Evolutionary conservation across 1,140 invertebrate genomes (phyloP), one percentile per base, ranked within the genome.

Genomic region (Stegodyphus dumicola): DNA sequence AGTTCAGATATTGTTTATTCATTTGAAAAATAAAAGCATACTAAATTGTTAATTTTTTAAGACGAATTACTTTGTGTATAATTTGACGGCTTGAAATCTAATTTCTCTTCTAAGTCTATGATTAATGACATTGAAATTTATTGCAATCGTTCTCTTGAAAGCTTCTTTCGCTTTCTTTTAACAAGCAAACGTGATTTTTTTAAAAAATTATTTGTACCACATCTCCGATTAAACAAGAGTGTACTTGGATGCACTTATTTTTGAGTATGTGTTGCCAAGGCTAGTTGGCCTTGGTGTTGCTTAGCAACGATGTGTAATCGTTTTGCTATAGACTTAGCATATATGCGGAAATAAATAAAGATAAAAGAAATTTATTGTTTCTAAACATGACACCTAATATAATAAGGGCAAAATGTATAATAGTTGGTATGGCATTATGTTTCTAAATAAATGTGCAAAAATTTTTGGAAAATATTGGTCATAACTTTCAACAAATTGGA

Each of bases 321-420:
- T 60, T 33, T 33, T 10, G 15, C 56, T 2, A 5, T 60, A 2
- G 56, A 60, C 9, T 5, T 9, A 9, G 5, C 9, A 60, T 60
- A 15, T 60, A 15, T 60, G 56, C 2, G 1, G 1, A 60, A 60
- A 9, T 9, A 60, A 10, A 48, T 6, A 33, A 60, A 6, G 33
- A 49, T 74, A 33, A 33, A 33, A 1, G 33, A 33, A 33, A 1
- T 33, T 33, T 33, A 33, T 33, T 33, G 3, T 33, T 33, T 33
- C 33, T 33, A 33, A 33, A 33, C n/a, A 76, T 7, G 13, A 75
- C 75, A 56, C 86, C 87, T n/a, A 87, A 86, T 33, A 71, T 87
- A 64, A 73, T 87, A 52, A 66, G 87, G 18, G 65, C 85, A 54
- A 87, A 87, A 67, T 87, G 87, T 53, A 53, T 77, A 56, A 74